Evolutionary conservation across 2,797 vertebrate genomes (phyloP).

Genomic region (Gymnodraco acuticeps): DNA sequence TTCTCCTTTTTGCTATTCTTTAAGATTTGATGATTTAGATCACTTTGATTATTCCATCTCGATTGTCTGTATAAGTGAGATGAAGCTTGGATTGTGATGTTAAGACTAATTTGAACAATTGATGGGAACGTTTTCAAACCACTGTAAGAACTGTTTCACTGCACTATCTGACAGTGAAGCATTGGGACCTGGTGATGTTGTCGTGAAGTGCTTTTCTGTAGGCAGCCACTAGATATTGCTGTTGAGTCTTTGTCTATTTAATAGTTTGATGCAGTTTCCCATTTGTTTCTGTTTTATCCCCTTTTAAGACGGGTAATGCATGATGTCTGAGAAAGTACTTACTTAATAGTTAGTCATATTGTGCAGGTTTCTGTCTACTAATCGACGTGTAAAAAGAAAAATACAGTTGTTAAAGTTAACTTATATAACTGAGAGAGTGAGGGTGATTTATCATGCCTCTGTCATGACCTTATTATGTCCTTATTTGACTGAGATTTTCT

Average conservation of each 20-base stretch:
- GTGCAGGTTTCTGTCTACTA: neutral
- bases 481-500: neutral
- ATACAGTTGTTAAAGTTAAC: neutral
- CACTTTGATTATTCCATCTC: neutral
- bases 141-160: neutral
- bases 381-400: neutral
- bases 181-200: neutral
- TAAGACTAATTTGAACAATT: slow-evolving; percentile 4
- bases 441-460: neutral
- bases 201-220: slow-evolving; percentile 52
- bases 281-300: neutral
- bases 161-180: neutral
- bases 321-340: neutral
- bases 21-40: slow-evolving; percentile 25
- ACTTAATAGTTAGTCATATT: neutral
- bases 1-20: slow-evolving; percentile 16
- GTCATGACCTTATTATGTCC: neutral
- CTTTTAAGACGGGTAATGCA: neutral
- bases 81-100: slow-evolving; percentile 1
- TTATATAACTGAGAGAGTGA: neutral
- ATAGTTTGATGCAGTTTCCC: slow-evolving; percentile 27
- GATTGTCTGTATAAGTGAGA: neutral
- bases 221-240: slow-evolving; percentile 81
- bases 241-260: slow-evolving; percentile 67
- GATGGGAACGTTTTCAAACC: neutral